phyloP scores from a whole-genome alignment of 2,113 vertebrate species.

The Plestiodon gilberti region DNA sequence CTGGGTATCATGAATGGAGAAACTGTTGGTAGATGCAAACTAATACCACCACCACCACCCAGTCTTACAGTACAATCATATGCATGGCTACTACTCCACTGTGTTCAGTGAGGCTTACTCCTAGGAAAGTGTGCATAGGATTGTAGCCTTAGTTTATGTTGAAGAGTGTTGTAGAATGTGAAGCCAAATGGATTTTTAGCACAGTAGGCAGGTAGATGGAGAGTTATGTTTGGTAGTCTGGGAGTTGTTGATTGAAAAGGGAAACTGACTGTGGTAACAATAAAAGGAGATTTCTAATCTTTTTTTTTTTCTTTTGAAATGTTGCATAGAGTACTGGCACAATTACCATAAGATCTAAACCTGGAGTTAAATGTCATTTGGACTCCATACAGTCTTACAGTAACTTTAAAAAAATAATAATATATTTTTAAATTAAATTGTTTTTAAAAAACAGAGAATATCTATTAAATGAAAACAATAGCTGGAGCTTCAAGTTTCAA shows the following conservation, averaged over 20 bases:
- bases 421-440: no score
- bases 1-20: not conserved
- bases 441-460: not conserved
- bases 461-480: not conserved
- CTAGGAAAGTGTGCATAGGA: no score
- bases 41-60: no score
- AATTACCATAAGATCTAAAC: not conserved
- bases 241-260: not conserved
- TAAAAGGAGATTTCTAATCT: not conserved
- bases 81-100: no score
- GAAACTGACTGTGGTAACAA: not conserved
- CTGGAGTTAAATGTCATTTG: not conserved
- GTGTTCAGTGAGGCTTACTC: no score
- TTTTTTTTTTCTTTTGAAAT: not conserved
- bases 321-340: not conserved
- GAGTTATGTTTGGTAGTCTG: not conserved
- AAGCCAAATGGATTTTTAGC: slow-evolving; percentile 1
- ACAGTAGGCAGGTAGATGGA: not conserved
- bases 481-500: not conserved
- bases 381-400: not conserved
- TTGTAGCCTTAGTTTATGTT: not conserved
- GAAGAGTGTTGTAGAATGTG: not conserved
- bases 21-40: fast-evolving
- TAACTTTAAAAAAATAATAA: not conserved
- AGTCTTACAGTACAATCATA: no score